A percentile compares a stretch with the other conserved stretches of the same genome.
Conservation (phyloP, 2,797 vertebrate genomes). For the Dendrocincla fuliginosa region DNA sequence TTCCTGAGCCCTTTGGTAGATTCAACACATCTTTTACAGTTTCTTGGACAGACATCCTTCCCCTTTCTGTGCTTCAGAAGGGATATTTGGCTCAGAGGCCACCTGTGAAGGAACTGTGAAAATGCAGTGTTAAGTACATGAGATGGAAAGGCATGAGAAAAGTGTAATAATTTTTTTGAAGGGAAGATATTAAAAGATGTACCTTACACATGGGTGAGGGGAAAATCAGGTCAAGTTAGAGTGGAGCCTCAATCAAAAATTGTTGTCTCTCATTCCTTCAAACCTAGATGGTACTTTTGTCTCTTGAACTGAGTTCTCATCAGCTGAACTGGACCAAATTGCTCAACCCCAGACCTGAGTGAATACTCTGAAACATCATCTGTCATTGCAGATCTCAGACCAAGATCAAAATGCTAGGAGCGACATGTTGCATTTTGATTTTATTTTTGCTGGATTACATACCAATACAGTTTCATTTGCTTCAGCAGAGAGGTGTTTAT, state of each 20-base stretch:
- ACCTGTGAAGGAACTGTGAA: not conserved
- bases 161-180: not conserved
- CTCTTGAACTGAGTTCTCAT: not conserved
- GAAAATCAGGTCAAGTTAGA: not conserved
- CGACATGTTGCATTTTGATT: not conserved
- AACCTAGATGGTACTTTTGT: not conserved
- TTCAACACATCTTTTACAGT: not conserved
- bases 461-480: not conserved
- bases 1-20: not conserved
- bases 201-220: not conserved
- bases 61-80: not conserved
- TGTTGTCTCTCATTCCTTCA: not conserved
- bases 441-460: not conserved
- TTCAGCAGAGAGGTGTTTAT: not conserved
- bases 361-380: not conserved
- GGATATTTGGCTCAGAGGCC: not conserved
- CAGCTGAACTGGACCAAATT: not conserved
- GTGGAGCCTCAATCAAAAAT: not conserved
- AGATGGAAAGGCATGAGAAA: not conserved
- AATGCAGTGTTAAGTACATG: not conserved
- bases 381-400: not conserved
- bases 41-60: not conserved
- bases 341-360: not conserved
- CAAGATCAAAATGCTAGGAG: not conserved
- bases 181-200: not conserved